Evolutionary conservation across 2,888 invertebrate species (phyloP), one percentile per base, ranked within the genome.

Genomic region (Scrobipalpa costella): DNA sequence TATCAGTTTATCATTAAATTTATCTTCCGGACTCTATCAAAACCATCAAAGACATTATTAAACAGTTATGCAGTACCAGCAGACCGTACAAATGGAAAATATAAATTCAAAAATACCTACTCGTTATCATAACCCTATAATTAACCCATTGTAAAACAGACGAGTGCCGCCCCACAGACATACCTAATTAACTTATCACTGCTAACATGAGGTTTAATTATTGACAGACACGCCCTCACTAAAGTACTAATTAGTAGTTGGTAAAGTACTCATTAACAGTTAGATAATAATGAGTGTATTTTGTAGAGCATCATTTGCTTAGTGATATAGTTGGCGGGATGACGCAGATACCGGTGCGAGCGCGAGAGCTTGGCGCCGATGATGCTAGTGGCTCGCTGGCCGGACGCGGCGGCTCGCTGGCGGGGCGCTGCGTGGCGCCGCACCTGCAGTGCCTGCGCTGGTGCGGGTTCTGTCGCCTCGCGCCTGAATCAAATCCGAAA

Each of bases 401-500:
- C 1, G 47, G n/a, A n/a, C 15, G 17, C 17, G 17, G 15, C 49
- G n/a, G 2, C 17, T 40, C 57, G 2, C 44, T 38, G 34, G 69
- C 79, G 17, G 67, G 75, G 6, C 15, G 63, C 57, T 68, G 77
- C 65, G 75, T 80, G 63, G 59, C 62, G 15, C 68, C 71, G 50
- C 80, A 80, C 70, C 63, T 76, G 68, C 71, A 65, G 7, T 59
- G 70, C 33, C 71, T 79, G 67, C 76, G 77, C 19, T 59, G 67
- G 47, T 75, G 75, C 64, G 79, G 79, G 17, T 76, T 68, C 67
- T 74, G 72, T 64, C 76, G 72, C 34, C 65, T 69, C 50, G 55
- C 49, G 5, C 21, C 70, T 6, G 57, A 67, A 1, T 52, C 47
- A 1, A 17, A 34, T 68, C 78, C 66, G 71, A 73, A n/a, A 57